Percentiles rank a stretch among this genome's conserved stretches.
phyloP scores from a whole-genome alignment of 2,888 invertebrate species.

The Venusia cambrica region DNA sequence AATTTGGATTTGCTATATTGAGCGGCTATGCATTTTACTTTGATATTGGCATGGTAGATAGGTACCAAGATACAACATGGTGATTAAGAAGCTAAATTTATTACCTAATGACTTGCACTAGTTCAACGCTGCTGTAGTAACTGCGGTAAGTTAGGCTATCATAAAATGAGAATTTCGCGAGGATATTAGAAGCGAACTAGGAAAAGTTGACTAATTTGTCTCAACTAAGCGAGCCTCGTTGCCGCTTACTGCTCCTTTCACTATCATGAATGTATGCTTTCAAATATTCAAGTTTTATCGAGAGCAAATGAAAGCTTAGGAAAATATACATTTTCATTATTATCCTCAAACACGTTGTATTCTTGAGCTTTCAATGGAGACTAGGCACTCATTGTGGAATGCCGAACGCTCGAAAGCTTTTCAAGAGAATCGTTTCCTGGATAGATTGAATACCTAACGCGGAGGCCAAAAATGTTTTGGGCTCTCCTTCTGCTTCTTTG shows the following conservation, averaged over 20 bases:
- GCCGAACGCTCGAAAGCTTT: background rate
- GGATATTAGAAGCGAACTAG: constrained; percentile 22
- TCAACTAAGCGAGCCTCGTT: constrained; percentile 6
- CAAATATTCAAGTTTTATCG: too few relatives aligned
- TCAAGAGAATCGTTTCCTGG: background rate
- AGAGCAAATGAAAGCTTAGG: too few relatives aligned
- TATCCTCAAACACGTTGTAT: background rate
- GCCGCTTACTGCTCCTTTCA: too few relatives aligned
- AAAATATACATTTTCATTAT: too few relatives aligned
- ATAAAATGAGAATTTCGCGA: constrained; percentile 16
- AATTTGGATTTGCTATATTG: constrained; percentile 33
- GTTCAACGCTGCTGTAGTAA: constrained; percentile 1
- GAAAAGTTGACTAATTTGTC: constrained; percentile 24
- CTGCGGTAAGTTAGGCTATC: constrained; percentile 8
- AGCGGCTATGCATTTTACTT: constrained; percentile 2
- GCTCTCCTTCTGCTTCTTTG: too few relatives aligned
- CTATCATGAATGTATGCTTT: too few relatives aligned
- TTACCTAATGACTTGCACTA: background rate
- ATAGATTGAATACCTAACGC: too few relatives aligned
- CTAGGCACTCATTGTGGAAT: background rate
- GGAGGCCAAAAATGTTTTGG: background rate
- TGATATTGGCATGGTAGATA: too few relatives aligned
- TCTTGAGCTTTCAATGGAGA: background rate
- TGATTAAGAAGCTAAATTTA: constrained; percentile 1
- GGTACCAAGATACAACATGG: too few relatives aligned